These are phyloP conservation scores for Sminthopsis crassicaudata DNA, from an alignment of 2,113 vertebrate genomes.

Conservation along the genomic window DNA sequence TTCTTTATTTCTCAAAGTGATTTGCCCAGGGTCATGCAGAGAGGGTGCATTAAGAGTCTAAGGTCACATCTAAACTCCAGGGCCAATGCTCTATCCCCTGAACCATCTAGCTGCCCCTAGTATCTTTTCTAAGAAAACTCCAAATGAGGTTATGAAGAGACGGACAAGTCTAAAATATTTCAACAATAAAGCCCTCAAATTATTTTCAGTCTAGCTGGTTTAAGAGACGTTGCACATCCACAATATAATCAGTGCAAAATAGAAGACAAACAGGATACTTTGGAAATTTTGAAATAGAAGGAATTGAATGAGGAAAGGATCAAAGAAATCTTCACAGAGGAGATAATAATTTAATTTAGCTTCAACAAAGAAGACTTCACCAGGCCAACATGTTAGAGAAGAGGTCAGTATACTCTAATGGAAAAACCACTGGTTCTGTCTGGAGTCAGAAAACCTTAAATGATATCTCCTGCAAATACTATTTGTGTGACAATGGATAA, in stretches of 20 bases:
- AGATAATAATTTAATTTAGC: neutral
- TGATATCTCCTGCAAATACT: neutral
- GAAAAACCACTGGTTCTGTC: neutral
- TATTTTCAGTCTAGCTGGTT: neutral
- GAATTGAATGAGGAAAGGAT: neutral
- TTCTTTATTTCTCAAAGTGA: no score
- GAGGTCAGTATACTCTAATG: neutral
- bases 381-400: neutral
- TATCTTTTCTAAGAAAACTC: neutral
- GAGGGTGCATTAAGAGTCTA: no score
- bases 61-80: no score
- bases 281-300: neutral
- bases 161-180: neutral
- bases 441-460: neutral
- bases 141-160: neutral
- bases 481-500: neutral
- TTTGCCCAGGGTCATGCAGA: no score
- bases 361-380: neutral
- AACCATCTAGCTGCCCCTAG: neutral
- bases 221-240: neutral
- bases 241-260: neutral
- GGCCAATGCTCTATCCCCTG: no score
- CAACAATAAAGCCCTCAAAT: neutral
- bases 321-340: neutral
- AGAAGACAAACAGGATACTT: neutral